Percentiles rank a stretch among this genome's conserved stretches.
phyloP scores from a whole-genome alignment of 2,113 vertebrate species.

The Elachura formosa region DNA sequence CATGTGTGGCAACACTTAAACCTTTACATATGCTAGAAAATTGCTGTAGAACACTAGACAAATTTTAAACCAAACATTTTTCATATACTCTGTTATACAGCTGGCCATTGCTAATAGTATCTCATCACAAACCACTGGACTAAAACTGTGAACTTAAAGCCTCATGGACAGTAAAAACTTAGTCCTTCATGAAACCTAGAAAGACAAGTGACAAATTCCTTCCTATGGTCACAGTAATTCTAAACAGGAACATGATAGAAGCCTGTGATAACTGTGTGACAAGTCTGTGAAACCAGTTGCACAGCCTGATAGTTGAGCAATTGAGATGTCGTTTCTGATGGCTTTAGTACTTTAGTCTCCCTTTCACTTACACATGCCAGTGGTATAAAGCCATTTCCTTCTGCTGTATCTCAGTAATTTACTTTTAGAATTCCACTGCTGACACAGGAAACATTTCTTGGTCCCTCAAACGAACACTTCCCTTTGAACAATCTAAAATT shows the following conservation, averaged over 20 bases:
- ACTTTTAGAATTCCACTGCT: neutral
- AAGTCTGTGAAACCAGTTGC: neutral
- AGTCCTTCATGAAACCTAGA: neutral
- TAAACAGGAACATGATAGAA: neutral
- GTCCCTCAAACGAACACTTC: neutral
- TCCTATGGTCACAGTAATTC: neutral
- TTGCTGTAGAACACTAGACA: neutral
- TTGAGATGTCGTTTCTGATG: neutral
- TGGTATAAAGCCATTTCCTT: neutral
- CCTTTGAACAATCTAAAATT: neutral
- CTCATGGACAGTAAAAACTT: neutral
- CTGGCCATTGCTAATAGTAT: neutral
- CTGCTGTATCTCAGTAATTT: neutral
- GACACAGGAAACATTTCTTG: neutral
- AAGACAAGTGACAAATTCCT: neutral
- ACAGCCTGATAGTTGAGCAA: neutral
- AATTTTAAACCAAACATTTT: neutral
- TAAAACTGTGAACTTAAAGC: neutral
- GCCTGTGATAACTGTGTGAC: neutral
- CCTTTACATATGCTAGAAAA: neutral
- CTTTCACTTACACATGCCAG: neutral
- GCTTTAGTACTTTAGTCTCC: neutral
- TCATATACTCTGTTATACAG: neutral
- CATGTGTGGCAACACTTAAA: neutral
- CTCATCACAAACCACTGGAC: neutral